Percentiles rank a stretch among this genome's conserved stretches.
Conservation (phyloP, 1,140 invertebrate species). For the Chrysopa pallens region DNA sequence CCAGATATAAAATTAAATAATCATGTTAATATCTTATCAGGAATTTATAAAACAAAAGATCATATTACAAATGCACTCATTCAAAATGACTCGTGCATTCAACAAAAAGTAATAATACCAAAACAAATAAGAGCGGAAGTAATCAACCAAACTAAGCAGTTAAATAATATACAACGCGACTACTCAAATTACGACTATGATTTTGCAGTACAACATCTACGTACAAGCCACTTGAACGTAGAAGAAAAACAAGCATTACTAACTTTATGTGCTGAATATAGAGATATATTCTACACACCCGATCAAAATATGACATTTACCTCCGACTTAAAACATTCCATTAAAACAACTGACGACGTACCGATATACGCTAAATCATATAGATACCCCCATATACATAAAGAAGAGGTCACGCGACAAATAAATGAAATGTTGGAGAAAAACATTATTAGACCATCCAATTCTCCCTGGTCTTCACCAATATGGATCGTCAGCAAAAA, state of each 20-base stretch:
- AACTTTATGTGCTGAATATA: conserved; percentile 4
- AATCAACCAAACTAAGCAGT: neutral
- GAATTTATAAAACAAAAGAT: neutral
- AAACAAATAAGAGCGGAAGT: neutral
- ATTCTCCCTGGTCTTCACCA: conserved; percentile 13
- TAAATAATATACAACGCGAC: no score
- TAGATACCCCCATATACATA: conserved; percentile 9
- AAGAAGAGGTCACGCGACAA: conserved; percentile 11
- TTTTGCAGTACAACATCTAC: neutral
- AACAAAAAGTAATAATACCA: neutral
- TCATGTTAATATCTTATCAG: neutral
- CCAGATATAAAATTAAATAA: neutral
- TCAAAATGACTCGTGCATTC: neutral
- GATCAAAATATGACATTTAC: conserved; percentile 4
- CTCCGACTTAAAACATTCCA: conserved; percentile 9
- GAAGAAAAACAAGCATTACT: conserved; percentile 5
- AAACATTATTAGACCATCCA: conserved; percentile 11
- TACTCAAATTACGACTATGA: neutral
- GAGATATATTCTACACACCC: conserved; percentile 3
- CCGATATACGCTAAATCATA: conserved; percentile 10
- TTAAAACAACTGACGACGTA: conserved; percentile 7
- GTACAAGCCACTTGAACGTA: conserved; percentile 6
- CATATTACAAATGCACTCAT: neutral
- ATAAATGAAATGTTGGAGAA: conserved; percentile 10
- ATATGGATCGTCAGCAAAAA: conserved; percentile 16